phyloP scores from a whole-genome alignment of 2,797 vertebrate genomes.

The Anomalospiza imberbis region DNA sequence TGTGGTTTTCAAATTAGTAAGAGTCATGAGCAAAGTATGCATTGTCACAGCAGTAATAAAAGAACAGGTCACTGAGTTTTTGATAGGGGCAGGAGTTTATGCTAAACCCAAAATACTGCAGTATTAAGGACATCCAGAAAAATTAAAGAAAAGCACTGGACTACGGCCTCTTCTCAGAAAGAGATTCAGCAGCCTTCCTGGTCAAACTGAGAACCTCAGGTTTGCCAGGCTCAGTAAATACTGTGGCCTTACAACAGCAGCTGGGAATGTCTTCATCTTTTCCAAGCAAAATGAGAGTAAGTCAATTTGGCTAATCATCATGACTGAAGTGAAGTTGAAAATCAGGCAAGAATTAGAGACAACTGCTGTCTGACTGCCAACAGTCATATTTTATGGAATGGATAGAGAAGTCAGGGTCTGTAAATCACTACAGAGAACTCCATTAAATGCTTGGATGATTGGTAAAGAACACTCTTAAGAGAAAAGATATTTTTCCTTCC shows the following conservation, averaged over 20 bases:
- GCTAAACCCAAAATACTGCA: not conserved
- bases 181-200: not conserved
- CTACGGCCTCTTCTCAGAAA: not conserved
- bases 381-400: not conserved
- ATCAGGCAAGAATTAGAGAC: not conserved
- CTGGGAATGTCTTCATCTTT: not conserved
- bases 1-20: slow-evolving; percentile 60
- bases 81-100: not conserved
- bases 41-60: not conserved
- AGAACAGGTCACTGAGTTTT: not conserved
- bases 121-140: not conserved
- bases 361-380: not conserved
- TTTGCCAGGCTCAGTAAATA: not conserved
- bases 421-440: not conserved
- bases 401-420: not conserved
- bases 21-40: slow-evolving; percentile 26
- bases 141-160: not conserved
- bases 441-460: not conserved
- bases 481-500: not conserved
- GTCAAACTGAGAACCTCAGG: not conserved
- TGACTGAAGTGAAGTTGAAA: not conserved
- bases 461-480: not conserved
- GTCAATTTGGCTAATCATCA: not conserved
- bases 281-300: not conserved
- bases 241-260: not conserved